Percentiles rank a stretch among this genome's conserved stretches.
Evolutionary conservation across 2,888 invertebrate species (phyloP).

Genomic region (Drosophila mulleri): DNA sequence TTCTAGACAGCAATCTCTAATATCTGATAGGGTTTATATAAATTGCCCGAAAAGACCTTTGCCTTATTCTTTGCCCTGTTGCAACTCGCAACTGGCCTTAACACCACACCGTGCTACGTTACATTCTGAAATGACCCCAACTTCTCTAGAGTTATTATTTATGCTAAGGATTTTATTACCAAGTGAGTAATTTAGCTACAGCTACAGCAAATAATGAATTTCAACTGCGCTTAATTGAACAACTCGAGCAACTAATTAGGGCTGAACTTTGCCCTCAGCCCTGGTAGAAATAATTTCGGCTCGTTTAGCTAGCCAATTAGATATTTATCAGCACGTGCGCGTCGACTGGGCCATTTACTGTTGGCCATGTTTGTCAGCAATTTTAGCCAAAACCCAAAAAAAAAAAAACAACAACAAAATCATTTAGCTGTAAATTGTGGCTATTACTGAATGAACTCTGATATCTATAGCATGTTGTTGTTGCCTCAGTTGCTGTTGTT

Average conservation of each 20-base stretch:
- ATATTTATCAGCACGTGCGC: constrained; percentile 46
- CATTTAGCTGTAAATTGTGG: constrained; percentile 68
- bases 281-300: constrained; percentile 15
- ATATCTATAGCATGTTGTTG: not conserved
- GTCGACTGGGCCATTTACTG: constrained; percentile 47
- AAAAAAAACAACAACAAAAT: constrained; percentile 22
- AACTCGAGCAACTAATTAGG: constrained; percentile 3
- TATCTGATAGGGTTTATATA: too few species aligned
- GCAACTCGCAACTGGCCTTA: not conserved
- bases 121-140: not conserved
- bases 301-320: constrained; percentile 40
- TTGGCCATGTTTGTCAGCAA: constrained; percentile 35
- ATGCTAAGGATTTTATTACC: constrained; percentile 3
- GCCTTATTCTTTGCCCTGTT: not conserved
- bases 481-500: constrained; percentile 30
- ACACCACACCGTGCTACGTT: too few species aligned
- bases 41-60: too few species aligned
- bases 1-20: too few species aligned
- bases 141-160: not conserved
- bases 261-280: constrained; percentile 1
- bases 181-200: not conserved
- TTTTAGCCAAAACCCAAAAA: constrained; percentile 43
- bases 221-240: constrained; percentile 4
- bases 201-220: not conserved
- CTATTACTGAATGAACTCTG: constrained; percentile 43